Percentiles rank a stretch among this genome's conserved stretches.
phyloP scores from a whole-genome alignment of 2,113 vertebrate species.

The Daphoenositta chrysoptera region DNA sequence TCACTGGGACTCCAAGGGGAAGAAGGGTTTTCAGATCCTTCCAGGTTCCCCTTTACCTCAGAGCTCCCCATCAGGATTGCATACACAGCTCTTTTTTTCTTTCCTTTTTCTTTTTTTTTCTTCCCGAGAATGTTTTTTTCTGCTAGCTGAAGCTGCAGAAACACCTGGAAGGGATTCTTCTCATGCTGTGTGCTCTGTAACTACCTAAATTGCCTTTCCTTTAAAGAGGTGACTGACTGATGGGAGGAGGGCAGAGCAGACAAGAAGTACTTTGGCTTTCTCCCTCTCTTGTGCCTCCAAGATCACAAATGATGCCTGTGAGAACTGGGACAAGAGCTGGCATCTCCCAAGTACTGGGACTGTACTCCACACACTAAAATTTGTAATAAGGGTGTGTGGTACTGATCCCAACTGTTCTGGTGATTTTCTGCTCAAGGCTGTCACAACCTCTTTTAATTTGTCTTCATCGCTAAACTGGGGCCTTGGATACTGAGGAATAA shows the following conservation, averaged over 20 bases:
- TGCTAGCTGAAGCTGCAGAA: background rate
- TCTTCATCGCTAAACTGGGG: background rate
- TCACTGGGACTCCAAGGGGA: background rate
- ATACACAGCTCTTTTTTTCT: background rate
- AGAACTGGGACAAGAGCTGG: background rate
- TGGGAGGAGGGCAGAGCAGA: background rate
- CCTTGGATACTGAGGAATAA: background rate
- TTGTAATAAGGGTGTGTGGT: background rate
- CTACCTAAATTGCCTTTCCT: background rate
- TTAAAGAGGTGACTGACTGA: background rate
- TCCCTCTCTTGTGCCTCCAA: background rate
- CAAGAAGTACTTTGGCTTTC: background rate
- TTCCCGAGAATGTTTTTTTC: background rate
- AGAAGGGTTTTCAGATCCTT: background rate
- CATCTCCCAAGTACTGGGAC: background rate
- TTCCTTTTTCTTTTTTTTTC: background rate
- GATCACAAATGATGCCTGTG: background rate
- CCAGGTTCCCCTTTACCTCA: background rate
- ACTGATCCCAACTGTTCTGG: background rate
- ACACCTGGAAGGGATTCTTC: background rate
- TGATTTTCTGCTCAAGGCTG: background rate
- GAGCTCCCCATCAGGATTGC: background rate
- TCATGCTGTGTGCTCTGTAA: background rate
- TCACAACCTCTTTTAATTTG: background rate
- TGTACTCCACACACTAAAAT: background rate